Base-by-base conservation (phyloP, 2,888 invertebrate species). In the Entomobrya proxima region DNA sequence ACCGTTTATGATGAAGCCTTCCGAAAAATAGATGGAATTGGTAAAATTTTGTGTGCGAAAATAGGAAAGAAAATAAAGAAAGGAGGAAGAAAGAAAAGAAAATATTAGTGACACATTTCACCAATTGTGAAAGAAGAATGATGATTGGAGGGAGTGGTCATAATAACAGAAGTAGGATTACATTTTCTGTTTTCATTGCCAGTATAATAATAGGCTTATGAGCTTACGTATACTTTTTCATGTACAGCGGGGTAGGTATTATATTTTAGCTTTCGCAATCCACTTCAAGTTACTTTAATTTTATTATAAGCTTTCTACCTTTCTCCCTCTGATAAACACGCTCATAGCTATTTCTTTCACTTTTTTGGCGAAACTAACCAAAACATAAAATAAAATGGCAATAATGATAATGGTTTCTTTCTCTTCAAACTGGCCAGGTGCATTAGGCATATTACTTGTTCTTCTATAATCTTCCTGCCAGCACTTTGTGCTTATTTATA, bases 71-170 rank as follows among this genome's bases (percentile, higher is more conserved):
- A 67, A 67, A 40, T 67, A 37, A 67, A 35, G 67, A 32, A 69
- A 1, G n/a, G n/a, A 74, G 50, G 11, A 21, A 50, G 74, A 50
- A 37, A 58, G 40, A 52, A 64, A 61, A 37, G 32, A 47, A 64
- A 47, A 64, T 32, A 67, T 27, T 79, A 69, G 79, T 67, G 69
- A 79, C 69, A 79, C 67, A 67, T 79, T 79, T 79, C 67, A 69
- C 79, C 79, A 67, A 67, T 79, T 79, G 79, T 50, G 52, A n/a
- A 18, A 64, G 32, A 67, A 47, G 67, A 24, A 32, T 67, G 79
- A 80, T 80, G 80, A 80, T 69, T 35, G 24, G 80, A 69, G 80
- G 80, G 80, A 80, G 80, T 80, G 80, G 80, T 80, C 80, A 69
- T 69, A 55, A 52, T 50, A 78, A 47, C 78, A 78, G 30, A 61